Evolutionary conservation across 2,113 vertebrate genomes (phyloP).

Genomic region (Hystrix cristata): DNA sequence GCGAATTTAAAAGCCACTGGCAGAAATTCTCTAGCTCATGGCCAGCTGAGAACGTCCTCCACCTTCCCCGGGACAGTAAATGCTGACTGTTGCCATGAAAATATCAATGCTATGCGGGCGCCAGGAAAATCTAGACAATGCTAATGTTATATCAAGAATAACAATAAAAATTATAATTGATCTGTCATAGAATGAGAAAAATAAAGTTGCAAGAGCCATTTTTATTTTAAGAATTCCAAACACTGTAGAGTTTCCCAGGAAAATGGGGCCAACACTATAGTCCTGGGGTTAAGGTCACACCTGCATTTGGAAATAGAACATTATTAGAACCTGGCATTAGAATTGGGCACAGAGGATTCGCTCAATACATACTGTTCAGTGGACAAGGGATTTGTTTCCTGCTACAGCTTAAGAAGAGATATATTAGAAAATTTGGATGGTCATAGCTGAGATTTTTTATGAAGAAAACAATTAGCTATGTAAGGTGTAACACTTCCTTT

Average conservation of each 20-base stretch:
- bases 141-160: slow-evolving; percentile 21
- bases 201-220: neutral
- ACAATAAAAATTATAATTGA: slow-evolving; percentile 28
- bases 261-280: neutral
- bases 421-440: neutral
- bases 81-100: slow-evolving; percentile 41
- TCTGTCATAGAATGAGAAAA: slow-evolving; percentile 16
- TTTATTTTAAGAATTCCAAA: slow-evolving; percentile 49
- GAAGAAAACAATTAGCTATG: neutral
- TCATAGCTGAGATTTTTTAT: neutral
- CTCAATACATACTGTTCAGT: neutral
- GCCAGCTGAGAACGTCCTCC: neutral
- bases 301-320: neutral
- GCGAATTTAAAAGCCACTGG: slow-evolving; percentile 55
- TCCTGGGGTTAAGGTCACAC: neutral
- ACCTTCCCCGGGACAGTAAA: neutral
- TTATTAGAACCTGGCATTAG: neutral
- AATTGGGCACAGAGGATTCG: neutral
- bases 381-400: neutral
- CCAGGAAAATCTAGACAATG: slow-evolving; percentile 33
- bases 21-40: neutral
- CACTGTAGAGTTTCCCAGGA: neutral
- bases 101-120: neutral
- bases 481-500: neutral
- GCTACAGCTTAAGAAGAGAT: neutral